Percentiles rank a stretch among this genome's conserved stretches.
Evolutionary conservation across 1,140 invertebrate species (phyloP).

Genomic region (Portunus trituberculatus): DNA sequence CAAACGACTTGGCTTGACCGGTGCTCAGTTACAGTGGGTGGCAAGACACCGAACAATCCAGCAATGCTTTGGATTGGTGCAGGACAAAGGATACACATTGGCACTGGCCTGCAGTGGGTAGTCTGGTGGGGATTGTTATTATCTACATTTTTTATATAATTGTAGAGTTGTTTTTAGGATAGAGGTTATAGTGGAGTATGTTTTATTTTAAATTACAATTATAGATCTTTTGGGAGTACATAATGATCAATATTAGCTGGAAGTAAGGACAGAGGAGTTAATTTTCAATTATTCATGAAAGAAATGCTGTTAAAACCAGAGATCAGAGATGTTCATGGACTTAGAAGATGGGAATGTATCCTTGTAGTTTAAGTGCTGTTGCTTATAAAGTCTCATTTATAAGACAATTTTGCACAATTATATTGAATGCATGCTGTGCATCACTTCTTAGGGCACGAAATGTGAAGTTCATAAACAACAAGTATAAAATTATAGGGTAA

Average conservation of each 20-base stretch:
- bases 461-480: no score
- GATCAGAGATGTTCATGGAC: no score
- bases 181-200: not conserved
- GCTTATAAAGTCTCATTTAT: no score
- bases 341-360: no score
- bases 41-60: constrained; percentile 75
- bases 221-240: not conserved
- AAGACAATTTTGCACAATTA: no score
- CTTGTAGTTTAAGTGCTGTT: no score
- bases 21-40: constrained; percentile 71
- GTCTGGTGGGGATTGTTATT: constrained; percentile 31
- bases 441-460: no score
- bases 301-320: no score
- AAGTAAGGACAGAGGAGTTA: not conserved
- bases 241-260: not conserved
- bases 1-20: constrained; percentile 64
- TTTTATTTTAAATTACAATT: not conserved
- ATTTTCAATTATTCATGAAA: not conserved
- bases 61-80: constrained; percentile 74
- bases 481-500: no score
- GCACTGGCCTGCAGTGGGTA: constrained; percentile 78
- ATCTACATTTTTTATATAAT: not conserved
- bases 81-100: constrained; percentile 75
- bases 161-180: not conserved
- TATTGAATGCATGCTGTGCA: no score